Evolutionary conservation across 2,113 vertebrate species (phyloP).

Genomic region (Vulpes vulpes): DNA sequence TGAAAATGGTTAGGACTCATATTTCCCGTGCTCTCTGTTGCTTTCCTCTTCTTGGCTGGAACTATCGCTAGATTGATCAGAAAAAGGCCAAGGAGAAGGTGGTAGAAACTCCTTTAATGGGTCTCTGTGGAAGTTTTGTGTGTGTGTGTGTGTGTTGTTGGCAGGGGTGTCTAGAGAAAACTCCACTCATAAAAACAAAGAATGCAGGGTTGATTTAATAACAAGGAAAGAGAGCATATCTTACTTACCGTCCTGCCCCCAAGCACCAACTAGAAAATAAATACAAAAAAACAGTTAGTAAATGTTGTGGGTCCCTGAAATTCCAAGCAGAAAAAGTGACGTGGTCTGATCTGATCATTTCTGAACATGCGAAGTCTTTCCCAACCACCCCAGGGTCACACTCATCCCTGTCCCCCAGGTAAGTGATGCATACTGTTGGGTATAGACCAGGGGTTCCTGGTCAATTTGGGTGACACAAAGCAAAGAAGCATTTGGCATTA

Average conservation of each 20-base stretch:
- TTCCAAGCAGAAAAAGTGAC: conserved; percentile 21
- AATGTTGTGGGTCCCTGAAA: not conserved
- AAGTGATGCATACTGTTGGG: not conserved
- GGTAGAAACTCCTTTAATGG: not conserved
- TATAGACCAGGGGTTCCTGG: not conserved
- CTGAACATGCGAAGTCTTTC: not conserved
- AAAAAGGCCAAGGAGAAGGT: not conserved
- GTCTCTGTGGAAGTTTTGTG: not conserved
- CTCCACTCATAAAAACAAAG: not conserved
- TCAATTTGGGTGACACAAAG: not conserved
- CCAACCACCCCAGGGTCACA: not conserved
- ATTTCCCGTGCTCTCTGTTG: not conserved
- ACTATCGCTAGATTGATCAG: not conserved
- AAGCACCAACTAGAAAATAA: conserved; percentile 73
- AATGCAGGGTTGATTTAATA: not conserved
- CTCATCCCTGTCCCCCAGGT: not conserved
- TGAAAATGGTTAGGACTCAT: not conserved
- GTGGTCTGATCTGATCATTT: not conserved
- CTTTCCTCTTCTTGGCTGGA: not conserved
- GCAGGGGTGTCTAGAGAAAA: not conserved
- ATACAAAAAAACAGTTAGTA: conserved; percentile 51
- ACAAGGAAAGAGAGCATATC: conserved; percentile 49
- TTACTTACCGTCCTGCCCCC: conserved; percentile 77
- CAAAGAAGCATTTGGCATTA: not conserved
- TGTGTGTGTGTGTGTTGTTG: not conserved